These are phyloP conservation scores for Gracilinanus agilis DNA, from an alignment of 2,113 vertebrate species.

Conservation along the genomic window DNA sequence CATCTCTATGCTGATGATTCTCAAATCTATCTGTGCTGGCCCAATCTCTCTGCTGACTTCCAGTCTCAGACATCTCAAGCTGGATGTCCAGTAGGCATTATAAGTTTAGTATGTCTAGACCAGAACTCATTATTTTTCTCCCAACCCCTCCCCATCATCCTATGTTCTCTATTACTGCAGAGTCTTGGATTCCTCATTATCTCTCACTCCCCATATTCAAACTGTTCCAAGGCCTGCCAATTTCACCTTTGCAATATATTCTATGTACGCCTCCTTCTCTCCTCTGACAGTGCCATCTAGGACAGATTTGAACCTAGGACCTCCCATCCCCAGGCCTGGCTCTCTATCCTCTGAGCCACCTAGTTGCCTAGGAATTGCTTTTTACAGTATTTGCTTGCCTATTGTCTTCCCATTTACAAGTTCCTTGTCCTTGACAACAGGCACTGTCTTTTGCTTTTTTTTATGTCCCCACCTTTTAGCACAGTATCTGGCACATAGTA, in stretches of 20 bases:
- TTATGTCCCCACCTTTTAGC: neutral
- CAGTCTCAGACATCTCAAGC: neutral
- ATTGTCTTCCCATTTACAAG: neutral
- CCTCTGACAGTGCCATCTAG: neutral
- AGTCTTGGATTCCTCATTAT: neutral
- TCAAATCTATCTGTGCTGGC: no score
- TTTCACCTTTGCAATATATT: neutral
- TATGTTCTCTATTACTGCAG: neutral
- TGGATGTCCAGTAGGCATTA: neutral
- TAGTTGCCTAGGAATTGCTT: no score
- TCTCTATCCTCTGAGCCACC: no score
- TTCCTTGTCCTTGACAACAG: neutral
- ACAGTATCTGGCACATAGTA: neutral
- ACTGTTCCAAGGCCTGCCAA: neutral
- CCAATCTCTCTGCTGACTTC: no score
- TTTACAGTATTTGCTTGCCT: neutral
- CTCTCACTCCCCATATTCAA: neutral
- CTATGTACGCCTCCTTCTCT: neutral
- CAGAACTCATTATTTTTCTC: neutral
- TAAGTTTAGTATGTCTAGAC: neutral
- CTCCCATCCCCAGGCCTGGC: no score
- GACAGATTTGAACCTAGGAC: no score
- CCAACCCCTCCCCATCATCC: neutral
- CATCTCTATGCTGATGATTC: no score
- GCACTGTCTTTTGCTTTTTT: neutral